Conservation (phyloP, 2,113 vertebrate genomes). For the Phycodurus eques region DNA sequence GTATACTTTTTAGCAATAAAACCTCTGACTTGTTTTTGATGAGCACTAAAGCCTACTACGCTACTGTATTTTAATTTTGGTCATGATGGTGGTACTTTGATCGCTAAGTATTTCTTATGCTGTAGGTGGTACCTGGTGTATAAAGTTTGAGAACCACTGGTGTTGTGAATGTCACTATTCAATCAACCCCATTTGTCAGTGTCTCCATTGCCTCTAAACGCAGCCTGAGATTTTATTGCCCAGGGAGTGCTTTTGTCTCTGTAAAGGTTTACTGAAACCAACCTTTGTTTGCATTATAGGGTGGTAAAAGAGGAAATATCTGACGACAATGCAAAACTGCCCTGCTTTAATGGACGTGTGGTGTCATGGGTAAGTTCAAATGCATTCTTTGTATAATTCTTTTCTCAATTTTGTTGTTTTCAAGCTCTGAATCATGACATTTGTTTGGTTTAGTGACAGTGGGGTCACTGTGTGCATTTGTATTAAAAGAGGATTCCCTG, state of each 20-base stretch:
- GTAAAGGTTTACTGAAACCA: constrained; percentile 49
- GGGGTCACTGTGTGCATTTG: not conserved
- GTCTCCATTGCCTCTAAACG: constrained; percentile 25
- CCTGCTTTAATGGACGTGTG: constrained; percentile 97
- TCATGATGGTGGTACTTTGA: no score
- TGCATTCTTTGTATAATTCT: not conserved
- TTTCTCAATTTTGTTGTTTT: not conserved
- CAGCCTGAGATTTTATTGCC: constrained; percentile 46
- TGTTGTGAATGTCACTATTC: constrained; percentile 2
- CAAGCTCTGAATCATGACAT: not conserved
- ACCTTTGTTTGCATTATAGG: constrained; percentile 70
- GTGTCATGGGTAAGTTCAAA: constrained; percentile 91
- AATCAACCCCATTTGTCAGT: constrained; percentile 24
- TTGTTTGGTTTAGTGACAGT: not conserved
- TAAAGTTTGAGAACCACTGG: no score
- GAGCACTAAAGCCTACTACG: no score
- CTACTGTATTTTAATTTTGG: no score
- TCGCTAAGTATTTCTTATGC: no score
- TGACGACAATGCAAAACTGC: constrained; percentile 90
- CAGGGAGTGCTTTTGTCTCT: constrained; percentile 39
- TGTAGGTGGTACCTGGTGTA: no score
- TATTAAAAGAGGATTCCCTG: not conserved
- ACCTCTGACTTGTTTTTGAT: no score
- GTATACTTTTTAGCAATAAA: no score
- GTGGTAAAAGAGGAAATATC: constrained; percentile 98